Evolutionary conservation across 2,888 invertebrate species (phyloP), one percentile per base, ranked within the genome.

Genomic region (Agrochola litura): DNA sequence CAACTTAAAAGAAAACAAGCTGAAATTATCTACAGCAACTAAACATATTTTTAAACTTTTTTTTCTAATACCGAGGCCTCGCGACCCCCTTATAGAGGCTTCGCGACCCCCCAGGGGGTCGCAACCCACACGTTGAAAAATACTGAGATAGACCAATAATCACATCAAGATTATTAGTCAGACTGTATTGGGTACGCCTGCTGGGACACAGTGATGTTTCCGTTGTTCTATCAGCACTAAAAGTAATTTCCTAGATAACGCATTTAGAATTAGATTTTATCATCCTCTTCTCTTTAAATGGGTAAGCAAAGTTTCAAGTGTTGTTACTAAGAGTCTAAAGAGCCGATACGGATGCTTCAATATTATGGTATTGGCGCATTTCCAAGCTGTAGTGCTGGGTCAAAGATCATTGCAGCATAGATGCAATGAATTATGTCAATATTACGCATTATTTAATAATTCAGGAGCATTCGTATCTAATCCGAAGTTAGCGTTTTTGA

Each of bases 331-430:
- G 37, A 37, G 5, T 37, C 2, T 37, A 37, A 37, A 37, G 54
- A 60, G n/a, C 25, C 6, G 56, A 69, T 61, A 67, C 37, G 81
- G 46, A 73, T 73, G 70, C 56, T 73, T 66, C 52, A 37, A 16
- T 82, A 67, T 65, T 30, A 73, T 66, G 25, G 52, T 43, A 12
- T 67, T 83, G 83, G 83, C 83, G 25, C 41, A n/a, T 22, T 8
- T 69, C 83, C 85, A 83, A 85, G 43, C 37, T 56, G 46, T n/a
- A 85, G 77, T 85, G 83, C 52, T 46, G 4, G 69, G 81, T 64
- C 71, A 56, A 81, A 80, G 75, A 56, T 68, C 76, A 80, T 30
- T 30, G 10, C 25, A 43, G 61, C 30, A 30, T 68, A 14, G 37
- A 22, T 49, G 64, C 19, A 30, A 9, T 65, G 41, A 2, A n/a